Evolutionary conservation across 1,140 invertebrate species (phyloP).

Genomic region (Macrosteles quadrilineatus): DNA sequence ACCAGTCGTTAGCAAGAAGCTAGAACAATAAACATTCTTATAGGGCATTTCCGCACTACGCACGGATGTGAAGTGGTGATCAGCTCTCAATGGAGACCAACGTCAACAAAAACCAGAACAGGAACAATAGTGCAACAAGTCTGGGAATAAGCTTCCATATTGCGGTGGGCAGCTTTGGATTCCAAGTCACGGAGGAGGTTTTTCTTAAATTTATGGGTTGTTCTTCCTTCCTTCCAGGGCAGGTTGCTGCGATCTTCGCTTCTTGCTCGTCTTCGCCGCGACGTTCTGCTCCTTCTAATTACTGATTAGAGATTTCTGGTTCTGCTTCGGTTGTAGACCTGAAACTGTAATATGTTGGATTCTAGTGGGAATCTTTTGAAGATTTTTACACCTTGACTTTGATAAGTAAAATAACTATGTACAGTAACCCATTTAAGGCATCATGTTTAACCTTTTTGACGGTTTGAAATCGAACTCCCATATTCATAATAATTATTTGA

Average conservation of each 20-base stretch:
- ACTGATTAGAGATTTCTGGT: neutral
- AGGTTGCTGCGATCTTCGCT: slow-evolving; percentile 7
- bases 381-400: too few species aligned
- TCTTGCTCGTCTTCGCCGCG: neutral
- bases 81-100: neutral
- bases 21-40: slow-evolving; percentile 11
- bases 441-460: too few species aligned
- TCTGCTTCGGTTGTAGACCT: too few species aligned
- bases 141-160: slow-evolving; percentile 1
- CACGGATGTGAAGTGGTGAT: neutral
- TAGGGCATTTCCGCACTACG: neutral
- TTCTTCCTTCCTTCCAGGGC: neutral
- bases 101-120: neutral
- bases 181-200: slow-evolving; percentile 6
- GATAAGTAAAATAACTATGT: too few species aligned
- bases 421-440: too few species aligned
- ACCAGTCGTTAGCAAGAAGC: neutral
- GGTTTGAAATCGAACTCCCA: too few species aligned
- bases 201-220: slow-evolving; percentile 14
- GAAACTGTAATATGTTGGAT: too few species aligned
- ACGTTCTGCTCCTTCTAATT: slow-evolving; percentile 5
- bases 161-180: neutral
- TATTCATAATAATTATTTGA: too few species aligned
- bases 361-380: too few species aligned
- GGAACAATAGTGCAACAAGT: neutral